A percentile compares a stretch with the other conserved stretches of the same genome.
phyloP scores from a whole-genome alignment of 2,797 vertebrate species.

The Carduelis carduelis region DNA sequence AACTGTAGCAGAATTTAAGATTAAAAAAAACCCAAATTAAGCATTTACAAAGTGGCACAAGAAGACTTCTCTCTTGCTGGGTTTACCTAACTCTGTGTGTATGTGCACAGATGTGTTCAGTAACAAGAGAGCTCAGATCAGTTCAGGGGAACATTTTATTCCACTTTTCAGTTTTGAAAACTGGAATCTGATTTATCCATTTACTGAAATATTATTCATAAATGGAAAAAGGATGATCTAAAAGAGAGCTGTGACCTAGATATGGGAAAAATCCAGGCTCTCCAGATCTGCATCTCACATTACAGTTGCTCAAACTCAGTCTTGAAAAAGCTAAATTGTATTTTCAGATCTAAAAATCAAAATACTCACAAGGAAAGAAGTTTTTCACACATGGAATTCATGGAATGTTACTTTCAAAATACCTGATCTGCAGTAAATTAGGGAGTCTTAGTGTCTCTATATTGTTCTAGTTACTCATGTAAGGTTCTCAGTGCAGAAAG shows the following conservation, averaged over 20 bases:
- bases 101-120: background rate
- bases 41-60: background rate
- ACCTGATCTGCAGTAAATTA: background rate
- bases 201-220: background rate
- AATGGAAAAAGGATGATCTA: background rate
- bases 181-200: background rate
- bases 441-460: background rate
- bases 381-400: background rate
- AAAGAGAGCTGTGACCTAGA: slow-evolving; percentile 5
- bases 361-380: background rate
- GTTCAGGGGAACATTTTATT: background rate
- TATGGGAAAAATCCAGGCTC: background rate
- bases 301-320: background rate
- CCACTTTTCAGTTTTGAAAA: background rate
- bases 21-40: background rate
- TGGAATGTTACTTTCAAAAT: background rate
- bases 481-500: background rate
- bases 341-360: background rate
- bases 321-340: background rate
- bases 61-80: background rate
- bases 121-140: background rate
- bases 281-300: background rate
- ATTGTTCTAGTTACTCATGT: background rate
- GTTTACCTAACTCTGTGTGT: background rate
- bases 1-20: background rate